Evolutionary conservation across 2,797 vertebrate species (phyloP).

Genomic region (Phataginus tricuspis): DNA sequence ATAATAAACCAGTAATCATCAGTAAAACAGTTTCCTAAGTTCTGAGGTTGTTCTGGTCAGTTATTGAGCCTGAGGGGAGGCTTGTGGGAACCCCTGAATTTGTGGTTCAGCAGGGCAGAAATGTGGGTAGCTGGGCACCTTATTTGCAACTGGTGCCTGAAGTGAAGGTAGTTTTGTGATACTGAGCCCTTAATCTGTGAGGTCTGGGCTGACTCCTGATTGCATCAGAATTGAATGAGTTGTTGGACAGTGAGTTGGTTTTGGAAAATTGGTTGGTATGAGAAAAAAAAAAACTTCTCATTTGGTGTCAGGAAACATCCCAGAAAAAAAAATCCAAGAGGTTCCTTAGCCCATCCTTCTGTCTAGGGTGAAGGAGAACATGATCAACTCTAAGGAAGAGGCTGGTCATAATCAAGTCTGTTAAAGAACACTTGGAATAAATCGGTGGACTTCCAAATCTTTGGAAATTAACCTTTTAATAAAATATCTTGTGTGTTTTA

Average conservation of each 20-base stretch:
- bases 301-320: not conserved
- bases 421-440: not conserved
- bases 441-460: not conserved
- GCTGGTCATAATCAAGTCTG: not conserved
- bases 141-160: not conserved
- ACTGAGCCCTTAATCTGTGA: not conserved
- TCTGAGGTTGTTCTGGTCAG: not conserved
- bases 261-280: not conserved
- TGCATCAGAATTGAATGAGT: not conserved
- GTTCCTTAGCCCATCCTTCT: not conserved
- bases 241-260: not conserved
- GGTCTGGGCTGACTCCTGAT: not conserved
- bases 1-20: not conserved
- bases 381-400: not conserved
- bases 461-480: not conserved
- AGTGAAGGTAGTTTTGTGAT: not conserved
- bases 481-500: slow-evolving; percentile 1
- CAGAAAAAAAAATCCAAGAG: not conserved
- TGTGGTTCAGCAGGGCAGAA: not conserved
- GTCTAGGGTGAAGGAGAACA: not conserved
- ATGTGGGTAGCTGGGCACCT: not conserved
- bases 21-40: not conserved
- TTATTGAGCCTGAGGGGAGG: not conserved
- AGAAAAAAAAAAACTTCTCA: not conserved
- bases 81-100: not conserved